Conservation (phyloP, 2,888 invertebrate species). For the Atethmia centrago region DNA sequence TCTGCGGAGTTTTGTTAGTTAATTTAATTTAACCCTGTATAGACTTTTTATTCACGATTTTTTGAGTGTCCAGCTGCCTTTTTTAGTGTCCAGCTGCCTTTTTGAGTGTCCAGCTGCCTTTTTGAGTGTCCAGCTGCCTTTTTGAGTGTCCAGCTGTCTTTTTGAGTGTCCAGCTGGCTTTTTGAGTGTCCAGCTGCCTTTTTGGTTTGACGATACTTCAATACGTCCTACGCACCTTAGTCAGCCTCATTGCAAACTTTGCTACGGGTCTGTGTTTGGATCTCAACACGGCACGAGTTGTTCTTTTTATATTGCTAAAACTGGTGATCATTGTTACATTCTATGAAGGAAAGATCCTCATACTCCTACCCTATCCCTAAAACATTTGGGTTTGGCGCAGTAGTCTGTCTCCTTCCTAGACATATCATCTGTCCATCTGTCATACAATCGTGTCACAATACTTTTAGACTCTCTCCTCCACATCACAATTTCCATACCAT, state of each 20-base stretch:
- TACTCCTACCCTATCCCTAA: neutral
- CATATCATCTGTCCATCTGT: too few species aligned
- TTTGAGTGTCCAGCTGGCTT: slow-evolving; percentile 4
- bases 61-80: neutral
- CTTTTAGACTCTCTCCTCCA: neutral
- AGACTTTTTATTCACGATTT: neutral
- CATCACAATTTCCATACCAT: neutral
- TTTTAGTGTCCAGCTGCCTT: neutral
- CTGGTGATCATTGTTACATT: neutral
- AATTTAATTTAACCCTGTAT: too few species aligned
- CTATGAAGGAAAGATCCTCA: neutral
- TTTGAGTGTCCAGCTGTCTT: neutral
- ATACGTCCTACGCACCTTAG: neutral
- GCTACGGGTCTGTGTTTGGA: too few species aligned
- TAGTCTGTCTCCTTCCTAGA: too few species aligned
- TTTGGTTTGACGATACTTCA: neutral
- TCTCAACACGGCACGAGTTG: too few species aligned
- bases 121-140: neutral
- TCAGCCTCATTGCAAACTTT: too few species aligned
- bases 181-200: neutral
- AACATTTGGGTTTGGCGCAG: neutral
- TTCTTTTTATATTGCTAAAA: neutral
- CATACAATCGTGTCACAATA: too few species aligned
- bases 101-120: neutral
- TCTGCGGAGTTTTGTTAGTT: too few species aligned